Evolutionary conservation across 2,888 invertebrate species (phyloP).

Genomic region (Flexamia atlantica): DNA sequence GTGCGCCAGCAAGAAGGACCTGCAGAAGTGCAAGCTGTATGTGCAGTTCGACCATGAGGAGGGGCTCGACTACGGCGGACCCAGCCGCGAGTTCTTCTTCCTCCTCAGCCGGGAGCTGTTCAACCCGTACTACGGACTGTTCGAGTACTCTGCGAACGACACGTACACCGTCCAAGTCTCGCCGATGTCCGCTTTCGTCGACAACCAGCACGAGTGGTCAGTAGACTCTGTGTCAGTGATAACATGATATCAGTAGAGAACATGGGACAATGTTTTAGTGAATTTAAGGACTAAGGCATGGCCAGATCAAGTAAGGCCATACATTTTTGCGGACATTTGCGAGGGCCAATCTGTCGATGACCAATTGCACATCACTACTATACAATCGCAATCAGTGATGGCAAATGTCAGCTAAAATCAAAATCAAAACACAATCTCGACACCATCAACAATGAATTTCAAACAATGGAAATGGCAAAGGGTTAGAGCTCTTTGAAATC

Average conservation of each 20-base stretch:
- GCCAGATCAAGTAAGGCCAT: too few species aligned
- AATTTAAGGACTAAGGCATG: too few species aligned
- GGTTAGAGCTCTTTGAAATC: too few species aligned
- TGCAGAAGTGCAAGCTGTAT: conserved; percentile 96
- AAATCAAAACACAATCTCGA: too few species aligned
- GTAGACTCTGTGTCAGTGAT: conserved; percentile 70
- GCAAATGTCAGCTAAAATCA: too few species aligned
- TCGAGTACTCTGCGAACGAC: conserved; percentile 98
- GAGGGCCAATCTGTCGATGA: too few species aligned
- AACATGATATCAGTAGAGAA: not conserved
- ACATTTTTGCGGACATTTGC: too few species aligned
- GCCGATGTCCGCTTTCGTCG: conserved; percentile 97
- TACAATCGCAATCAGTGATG: too few species aligned
- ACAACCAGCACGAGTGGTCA: conserved; percentile 97
- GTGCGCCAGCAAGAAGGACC: conserved; percentile 96
- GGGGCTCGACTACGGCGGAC: conserved; percentile 98
- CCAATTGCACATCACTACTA: too few species aligned
- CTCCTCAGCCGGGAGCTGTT: conserved; percentile 97
- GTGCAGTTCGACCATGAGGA: conserved; percentile 97
- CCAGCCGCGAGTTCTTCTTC: conserved; percentile 98
- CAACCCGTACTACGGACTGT: conserved; percentile 98
- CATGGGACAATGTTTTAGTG: too few species aligned
- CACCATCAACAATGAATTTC: too few species aligned
- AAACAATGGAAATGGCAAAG: too few species aligned
- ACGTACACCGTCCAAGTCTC: conserved; percentile 97